phyloP scores from a whole-genome alignment of 1,140 invertebrate genomes.

The Ganaspis sp. region DNA sequence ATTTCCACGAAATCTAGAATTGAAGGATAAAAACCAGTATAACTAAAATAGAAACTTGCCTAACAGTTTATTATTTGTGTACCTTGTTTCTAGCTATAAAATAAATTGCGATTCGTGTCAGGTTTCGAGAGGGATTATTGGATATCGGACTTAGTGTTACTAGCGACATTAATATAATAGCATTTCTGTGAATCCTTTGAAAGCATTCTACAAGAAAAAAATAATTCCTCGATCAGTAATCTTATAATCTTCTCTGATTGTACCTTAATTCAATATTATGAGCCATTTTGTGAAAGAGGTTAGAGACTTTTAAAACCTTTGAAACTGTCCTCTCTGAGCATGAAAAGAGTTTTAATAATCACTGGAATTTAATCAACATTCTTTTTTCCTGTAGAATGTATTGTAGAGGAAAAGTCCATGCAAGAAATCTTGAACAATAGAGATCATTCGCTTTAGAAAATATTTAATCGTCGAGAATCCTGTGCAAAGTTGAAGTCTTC shows the following conservation, averaged over 20 bases:
- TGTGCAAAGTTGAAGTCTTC: conserved; percentile 17
- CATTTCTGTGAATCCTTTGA: conserved; percentile 8
- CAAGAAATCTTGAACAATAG: background rate
- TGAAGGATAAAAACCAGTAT: no score
- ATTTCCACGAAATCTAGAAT: no score
- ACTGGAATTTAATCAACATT: background rate
- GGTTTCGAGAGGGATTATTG: background rate
- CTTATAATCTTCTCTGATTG: conserved; percentile 8
- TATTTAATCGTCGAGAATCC: background rate
- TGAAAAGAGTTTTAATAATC: conserved; percentile 4
- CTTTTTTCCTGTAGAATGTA: background rate
- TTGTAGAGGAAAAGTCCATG: background rate
- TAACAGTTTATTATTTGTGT: background rate
- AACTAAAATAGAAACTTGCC: no score
- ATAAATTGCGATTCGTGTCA: background rate
- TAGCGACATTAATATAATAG: background rate
- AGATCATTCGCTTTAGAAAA: background rate
- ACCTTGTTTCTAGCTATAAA: background rate
- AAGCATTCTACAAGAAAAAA: background rate
- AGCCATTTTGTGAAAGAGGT: background rate
- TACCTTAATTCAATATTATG: background rate
- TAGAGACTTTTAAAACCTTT: background rate
- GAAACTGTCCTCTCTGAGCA: background rate
- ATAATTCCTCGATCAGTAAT: background rate
- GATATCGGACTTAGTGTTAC: conserved; percentile 3